phyloP scores from a whole-genome alignment of 2,888 invertebrate genomes.

The Perithous albicinctus region DNA sequence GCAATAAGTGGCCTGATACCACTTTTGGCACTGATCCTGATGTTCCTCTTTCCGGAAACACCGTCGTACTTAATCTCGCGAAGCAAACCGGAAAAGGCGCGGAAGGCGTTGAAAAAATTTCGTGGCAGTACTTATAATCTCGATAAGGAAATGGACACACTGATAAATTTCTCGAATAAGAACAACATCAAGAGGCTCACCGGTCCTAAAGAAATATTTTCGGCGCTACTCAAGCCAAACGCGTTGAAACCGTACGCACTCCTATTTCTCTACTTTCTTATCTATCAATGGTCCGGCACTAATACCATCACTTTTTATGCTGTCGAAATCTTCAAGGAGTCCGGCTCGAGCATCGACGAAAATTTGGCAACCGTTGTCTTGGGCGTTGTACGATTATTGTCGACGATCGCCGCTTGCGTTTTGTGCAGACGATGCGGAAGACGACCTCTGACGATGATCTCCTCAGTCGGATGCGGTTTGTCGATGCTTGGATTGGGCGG shows the following conservation, averaged over 20 bases:
- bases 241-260: slow-evolving; percentile 88
- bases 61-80: slow-evolving; percentile 90
- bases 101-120: slow-evolving; percentile 86
- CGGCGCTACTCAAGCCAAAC: slow-evolving; percentile 87
- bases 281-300: slow-evolving; percentile 90
- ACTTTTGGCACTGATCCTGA: slow-evolving; percentile 87
- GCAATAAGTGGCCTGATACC: slow-evolving; percentile 88
- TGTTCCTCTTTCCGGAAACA: slow-evolving; percentile 89
- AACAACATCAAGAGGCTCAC: slow-evolving; percentile 87
- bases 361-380: slow-evolving; percentile 87
- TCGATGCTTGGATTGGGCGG: slow-evolving; percentile 88
- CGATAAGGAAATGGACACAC: slow-evolving; percentile 87
- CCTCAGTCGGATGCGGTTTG: slow-evolving; percentile 87
- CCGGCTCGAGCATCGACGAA: slow-evolving; percentile 87
- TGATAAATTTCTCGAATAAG: slow-evolving; percentile 88
- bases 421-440: slow-evolving; percentile 87
- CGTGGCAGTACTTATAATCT: slow-evolving; percentile 88
- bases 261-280: slow-evolving; percentile 88
- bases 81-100: slow-evolving; percentile 87
- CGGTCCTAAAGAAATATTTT: slow-evolving; percentile 85
- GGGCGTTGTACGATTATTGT: slow-evolving; percentile 87
- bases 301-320: slow-evolving; percentile 90
- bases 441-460: slow-evolving; percentile 88
- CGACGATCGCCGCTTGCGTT: slow-evolving; percentile 88
- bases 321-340: slow-evolving; percentile 88